These are phyloP conservation scores for Zosterops borbonicus DNA, from an alignment of 2,113 vertebrate species.

Conservation along the genomic window DNA sequence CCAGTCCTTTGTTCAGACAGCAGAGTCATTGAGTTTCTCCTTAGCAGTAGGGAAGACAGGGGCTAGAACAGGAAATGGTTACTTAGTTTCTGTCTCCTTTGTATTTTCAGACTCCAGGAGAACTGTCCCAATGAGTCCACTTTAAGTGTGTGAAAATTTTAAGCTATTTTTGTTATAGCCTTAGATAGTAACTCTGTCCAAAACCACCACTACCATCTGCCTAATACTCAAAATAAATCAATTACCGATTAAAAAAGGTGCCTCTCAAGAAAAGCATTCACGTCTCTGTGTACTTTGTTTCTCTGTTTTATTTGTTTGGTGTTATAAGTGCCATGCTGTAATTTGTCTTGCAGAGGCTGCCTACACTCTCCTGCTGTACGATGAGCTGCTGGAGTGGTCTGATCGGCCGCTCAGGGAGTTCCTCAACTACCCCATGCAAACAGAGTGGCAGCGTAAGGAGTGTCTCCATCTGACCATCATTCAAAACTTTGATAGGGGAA, in stretches of 20 bases:
- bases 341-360: slow-evolving; percentile 85
- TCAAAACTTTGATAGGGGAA: slow-evolving; percentile 94
- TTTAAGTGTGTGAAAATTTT: not conserved
- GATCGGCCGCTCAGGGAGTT: slow-evolving; percentile 93
- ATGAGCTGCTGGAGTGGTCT: slow-evolving; percentile 95
- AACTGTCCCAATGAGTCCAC: not conserved
- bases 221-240: not conserved
- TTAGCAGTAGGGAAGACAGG: not conserved
- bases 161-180: not conserved
- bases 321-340: not conserved
- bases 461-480: slow-evolving; percentile 93
- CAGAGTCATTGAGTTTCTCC: not conserved
- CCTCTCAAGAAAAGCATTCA: not conserved
- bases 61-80: not conserved
- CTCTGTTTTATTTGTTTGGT: not conserved
- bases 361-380: slow-evolving; percentile 92
- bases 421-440: slow-evolving; percentile 96
- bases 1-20: not conserved
- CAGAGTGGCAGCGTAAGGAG: slow-evolving; percentile 96
- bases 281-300: not conserved
- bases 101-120: not conserved
- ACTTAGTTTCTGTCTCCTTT: not conserved
- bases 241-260: not conserved
- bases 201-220: not conserved
- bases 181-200: not conserved